phyloP scores from a whole-genome alignment of 2,113 vertebrate genomes.

The Aegithalos caudatus region DNA sequence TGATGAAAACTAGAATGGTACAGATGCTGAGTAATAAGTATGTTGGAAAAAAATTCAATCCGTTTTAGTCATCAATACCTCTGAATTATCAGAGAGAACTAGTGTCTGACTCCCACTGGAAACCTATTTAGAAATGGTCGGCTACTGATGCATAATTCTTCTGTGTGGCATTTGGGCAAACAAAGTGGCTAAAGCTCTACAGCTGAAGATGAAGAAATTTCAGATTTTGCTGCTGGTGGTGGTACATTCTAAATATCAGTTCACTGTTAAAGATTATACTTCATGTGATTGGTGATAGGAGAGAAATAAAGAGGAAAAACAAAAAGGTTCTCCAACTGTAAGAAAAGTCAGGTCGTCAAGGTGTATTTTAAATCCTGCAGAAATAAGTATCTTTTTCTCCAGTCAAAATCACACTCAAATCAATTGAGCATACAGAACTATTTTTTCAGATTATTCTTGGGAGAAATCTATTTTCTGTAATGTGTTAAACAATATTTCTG shows the following conservation, averaged over 20 bases:
- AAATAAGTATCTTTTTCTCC: background rate
- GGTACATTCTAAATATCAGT: background rate
- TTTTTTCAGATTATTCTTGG: background rate
- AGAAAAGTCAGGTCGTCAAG: background rate
- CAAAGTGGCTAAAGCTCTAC: background rate
- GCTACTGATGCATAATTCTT: background rate
- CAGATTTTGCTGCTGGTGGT: background rate
- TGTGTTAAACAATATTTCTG: background rate
- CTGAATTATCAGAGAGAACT: background rate
- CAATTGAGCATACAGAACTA: background rate
- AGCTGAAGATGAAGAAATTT: background rate
- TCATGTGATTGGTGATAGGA: constrained; percentile 3
- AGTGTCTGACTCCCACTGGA: background rate
- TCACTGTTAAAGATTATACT: constrained; percentile 16
- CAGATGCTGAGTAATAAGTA: background rate
- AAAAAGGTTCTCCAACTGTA: background rate
- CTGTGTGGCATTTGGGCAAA: background rate
- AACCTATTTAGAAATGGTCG: background rate
- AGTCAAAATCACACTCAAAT: background rate
- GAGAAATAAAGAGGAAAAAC: background rate
- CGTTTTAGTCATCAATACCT: background rate
- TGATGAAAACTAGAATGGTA: background rate
- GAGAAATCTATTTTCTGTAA: background rate
- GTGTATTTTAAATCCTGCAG: background rate
- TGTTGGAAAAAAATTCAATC: background rate